These are phyloP conservation scores for Corydoras sp. DNA, from an alignment of 2,113 vertebrate species.

Conservation along the genomic window DNA sequence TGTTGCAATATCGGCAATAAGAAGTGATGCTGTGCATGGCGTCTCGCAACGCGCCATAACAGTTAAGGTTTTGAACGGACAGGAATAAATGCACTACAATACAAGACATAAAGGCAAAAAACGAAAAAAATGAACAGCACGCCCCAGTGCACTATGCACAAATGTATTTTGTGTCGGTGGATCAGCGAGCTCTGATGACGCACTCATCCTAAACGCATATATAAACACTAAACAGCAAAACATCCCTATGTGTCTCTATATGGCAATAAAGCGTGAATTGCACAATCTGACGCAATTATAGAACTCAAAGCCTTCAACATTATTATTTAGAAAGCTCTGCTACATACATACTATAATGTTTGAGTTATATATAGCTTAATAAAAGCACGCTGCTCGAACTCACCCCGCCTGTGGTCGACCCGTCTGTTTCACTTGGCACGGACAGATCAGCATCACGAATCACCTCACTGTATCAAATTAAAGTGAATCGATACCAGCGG, in stretches of 20 bases:
- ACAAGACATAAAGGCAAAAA: not conserved
- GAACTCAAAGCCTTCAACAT: not conserved
- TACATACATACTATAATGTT: not conserved
- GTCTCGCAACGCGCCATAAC: not conserved
- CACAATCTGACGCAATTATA: not conserved
- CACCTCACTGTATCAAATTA: conserved; percentile 19
- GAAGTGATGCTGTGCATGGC: not conserved
- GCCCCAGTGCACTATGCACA: not conserved
- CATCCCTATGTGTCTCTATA: not conserved
- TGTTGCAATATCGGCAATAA: not conserved
- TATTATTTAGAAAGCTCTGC: not conserved
- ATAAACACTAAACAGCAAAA: not conserved
- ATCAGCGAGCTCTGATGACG: not conserved
- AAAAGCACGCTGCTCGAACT: not conserved
- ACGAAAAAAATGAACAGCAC: not conserved
- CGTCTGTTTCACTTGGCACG: conserved; percentile 22
- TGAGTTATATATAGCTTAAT: not conserved
- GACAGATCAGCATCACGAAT: conserved; percentile 25
- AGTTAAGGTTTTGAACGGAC: not conserved
- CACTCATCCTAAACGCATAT: not conserved
- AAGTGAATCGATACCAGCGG: not conserved
- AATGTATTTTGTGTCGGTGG: too few species aligned
- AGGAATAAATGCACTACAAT: conserved; percentile 7
- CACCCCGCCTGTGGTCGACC: conserved; percentile 18
- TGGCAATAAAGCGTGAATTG: too few species aligned